A percentile compares a stretch with the other conserved stretches of the same genome.
These are phyloP conservation scores for Nematostella vectensis DNA, from an alignment of 92 coral and sea anemone species.

Conservation along the genomic window DNA sequence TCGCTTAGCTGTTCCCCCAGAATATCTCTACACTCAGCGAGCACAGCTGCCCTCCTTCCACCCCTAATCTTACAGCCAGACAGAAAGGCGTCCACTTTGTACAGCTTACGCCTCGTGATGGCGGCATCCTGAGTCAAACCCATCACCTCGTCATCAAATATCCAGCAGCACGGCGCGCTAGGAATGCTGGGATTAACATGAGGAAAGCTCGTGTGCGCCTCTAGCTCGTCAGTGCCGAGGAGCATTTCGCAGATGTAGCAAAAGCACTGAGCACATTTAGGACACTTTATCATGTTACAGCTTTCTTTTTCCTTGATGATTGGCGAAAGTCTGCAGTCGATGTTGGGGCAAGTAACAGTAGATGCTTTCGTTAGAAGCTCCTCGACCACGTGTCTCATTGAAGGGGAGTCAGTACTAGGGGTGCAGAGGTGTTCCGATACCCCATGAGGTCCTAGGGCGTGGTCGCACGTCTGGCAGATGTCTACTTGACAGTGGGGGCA, in stretches of 20 bases:
- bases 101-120: constrained; percentile 18
- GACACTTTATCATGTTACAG: constrained; percentile 41
- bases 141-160: constrained; percentile 22
- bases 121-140: constrained; percentile 24
- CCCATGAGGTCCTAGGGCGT: constrained; percentile 34
- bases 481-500: constrained; percentile 27
- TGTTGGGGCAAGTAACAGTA: constrained; percentile 5
- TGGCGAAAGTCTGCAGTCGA: constrained; percentile 4
- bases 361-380: constrained; percentile 20
- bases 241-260: constrained; percentile 41
- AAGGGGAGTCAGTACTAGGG: not conserved
- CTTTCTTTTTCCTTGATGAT: constrained; percentile 26
- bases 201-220: constrained; percentile 42
- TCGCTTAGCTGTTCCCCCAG: constrained; percentile 8
- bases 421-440: constrained; percentile 42
- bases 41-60: constrained; percentile 12
- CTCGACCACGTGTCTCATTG: not conserved
- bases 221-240: constrained; percentile 22
- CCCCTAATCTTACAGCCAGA: constrained; percentile 12
- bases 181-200: constrained; percentile 23
- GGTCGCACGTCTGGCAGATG: constrained; percentile 43
- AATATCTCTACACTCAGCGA: constrained; percentile 13
- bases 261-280: constrained; percentile 17
- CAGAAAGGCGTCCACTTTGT: constrained; percentile 15
- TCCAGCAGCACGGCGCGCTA: constrained; percentile 40